Conservation (phyloP, 1,140 invertebrate genomes). For the Orussus abietinus region DNA sequence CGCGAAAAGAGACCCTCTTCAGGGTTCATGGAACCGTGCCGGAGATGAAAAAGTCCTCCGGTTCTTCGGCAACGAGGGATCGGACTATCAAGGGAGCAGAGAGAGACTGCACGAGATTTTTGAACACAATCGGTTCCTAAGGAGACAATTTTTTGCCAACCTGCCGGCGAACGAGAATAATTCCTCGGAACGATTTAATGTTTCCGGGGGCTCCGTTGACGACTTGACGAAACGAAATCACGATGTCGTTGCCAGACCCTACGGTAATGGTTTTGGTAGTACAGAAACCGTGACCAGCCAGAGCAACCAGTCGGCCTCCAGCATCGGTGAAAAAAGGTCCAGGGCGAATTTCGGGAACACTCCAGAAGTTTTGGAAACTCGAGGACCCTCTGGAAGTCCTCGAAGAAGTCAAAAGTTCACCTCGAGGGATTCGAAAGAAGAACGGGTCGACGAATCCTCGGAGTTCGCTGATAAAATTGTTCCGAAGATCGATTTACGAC, state of each 20-base stretch:
- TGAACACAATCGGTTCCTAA: conserved; percentile 42
- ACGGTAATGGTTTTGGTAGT: conserved; percentile 40
- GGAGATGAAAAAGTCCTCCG: too few species aligned
- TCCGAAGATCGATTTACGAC: too few species aligned
- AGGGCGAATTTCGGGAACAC: conserved; percentile 32
- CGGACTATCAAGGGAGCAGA: conserved; percentile 35
- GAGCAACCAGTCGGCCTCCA: conserved; percentile 45
- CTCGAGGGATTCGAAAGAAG: conserved; percentile 15
- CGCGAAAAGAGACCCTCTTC: too few species aligned
- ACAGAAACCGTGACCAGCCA: conserved; percentile 49
- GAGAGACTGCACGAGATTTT: conserved; percentile 49
- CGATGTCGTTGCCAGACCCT: conserved; percentile 14
- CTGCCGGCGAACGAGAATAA: conserved; percentile 20
- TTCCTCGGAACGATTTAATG: too few species aligned
- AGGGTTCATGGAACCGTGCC: too few species aligned
- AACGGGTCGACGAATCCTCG: conserved; percentile 2
- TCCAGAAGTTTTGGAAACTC: conserved; percentile 20
- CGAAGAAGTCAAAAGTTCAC: too few species aligned
- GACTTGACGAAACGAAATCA: conserved; percentile 4
- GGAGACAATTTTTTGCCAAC: conserved; percentile 43
- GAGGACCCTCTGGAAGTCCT: neutral
- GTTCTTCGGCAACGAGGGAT: conserved; percentile 7
- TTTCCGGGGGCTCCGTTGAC: neutral
- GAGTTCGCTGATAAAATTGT: too few species aligned
- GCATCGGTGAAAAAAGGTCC: conserved; percentile 38